These are phyloP conservation scores for Acleris holmiana DNA, from an alignment of 2,888 invertebrate species.

Conservation along the genomic window DNA sequence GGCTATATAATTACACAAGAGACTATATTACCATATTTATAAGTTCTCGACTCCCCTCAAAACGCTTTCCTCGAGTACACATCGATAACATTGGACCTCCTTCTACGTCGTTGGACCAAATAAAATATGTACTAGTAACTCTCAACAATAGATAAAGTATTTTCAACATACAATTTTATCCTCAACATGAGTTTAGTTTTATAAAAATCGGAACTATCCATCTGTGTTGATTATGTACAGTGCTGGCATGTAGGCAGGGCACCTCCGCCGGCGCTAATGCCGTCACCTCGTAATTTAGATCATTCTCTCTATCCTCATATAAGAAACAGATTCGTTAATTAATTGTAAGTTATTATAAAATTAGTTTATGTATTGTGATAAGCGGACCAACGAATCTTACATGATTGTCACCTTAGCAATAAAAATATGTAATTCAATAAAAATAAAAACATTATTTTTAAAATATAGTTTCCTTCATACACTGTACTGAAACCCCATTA, in stretches of 20 bases:
- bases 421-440: conserved; percentile 35
- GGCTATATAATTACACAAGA: too few relatives aligned
- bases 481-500: conserved; percentile 31
- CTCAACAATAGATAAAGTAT: conserved; percentile 70
- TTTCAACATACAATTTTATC: conserved; percentile 51
- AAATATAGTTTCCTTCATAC: conserved; percentile 36
- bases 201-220: conserved; percentile 54
- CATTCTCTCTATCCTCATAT: not conserved
- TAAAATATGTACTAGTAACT: conserved; percentile 71
- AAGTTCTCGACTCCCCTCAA: conserved; percentile 10
- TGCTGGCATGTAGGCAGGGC: not conserved
- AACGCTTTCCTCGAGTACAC: conserved; percentile 65
- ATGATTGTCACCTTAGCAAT: conserved; percentile 24
- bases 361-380: conserved; percentile 35
- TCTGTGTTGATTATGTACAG: conserved; percentile 39
- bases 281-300: not conserved
- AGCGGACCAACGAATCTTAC: conserved; percentile 33
- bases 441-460: conserved; percentile 37
- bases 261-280: not conserved
- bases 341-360: conserved; percentile 37
- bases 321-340: conserved; percentile 19
- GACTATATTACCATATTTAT: conserved; percentile 10
- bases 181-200: conserved; percentile 61
- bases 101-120: conserved; percentile 72
- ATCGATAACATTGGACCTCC: conserved; percentile 72